Evolutionary conservation across 2,888 invertebrate species (phyloP), one percentile per base, ranked within the genome.

Genomic region (Sussaba pulchella): DNA sequence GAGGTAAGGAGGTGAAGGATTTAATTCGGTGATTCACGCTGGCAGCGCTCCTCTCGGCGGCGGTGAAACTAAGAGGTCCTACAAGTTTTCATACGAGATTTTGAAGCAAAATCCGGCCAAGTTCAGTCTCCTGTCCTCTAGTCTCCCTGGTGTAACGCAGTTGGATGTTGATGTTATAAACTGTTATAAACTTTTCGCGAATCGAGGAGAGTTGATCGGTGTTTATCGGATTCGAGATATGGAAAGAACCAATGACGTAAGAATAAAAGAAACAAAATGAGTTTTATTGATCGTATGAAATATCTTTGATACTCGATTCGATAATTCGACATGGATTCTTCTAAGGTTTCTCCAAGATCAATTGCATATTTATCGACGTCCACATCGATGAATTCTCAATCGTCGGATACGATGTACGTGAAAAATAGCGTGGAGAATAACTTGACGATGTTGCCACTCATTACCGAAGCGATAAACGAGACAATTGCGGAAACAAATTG

Each of bases 401-500:
- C 54, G 4, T 57, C 4, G 17, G 77, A 73, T 3, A 47, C 8
- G 10, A 81, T 57, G 47, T 31, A 24, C n/a, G 59, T 64, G 0
- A 66, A 52, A 69, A 64, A 17, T 10, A 1, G 19, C 31, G 9
- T 12, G 9, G 64, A 71, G 0, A 43, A 59, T 6, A 24, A 70
- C 5, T 19, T 57, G 19, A 31, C 4, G 3, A 84, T 86, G 61
- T 66, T 88, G 3, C 82, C 85, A 36, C 19, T 81, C 8, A 70
- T 92, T 1, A 64, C 82, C 8, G 84, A 85, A 67, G 89, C 86
- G 50, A 84, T 89, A 8, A 78, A 85, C 39, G 90, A 90, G 71
- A 88, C 87, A 3, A 86, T 75, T 6, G 87, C 90, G 5, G 90
- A 91, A 76, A 87, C 88, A 72, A 61, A 75, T 14, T 82, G 83